Evolutionary conservation across 2,113 vertebrate genomes (phyloP).

Genomic region (Prionailurus bengalensis): DNA sequence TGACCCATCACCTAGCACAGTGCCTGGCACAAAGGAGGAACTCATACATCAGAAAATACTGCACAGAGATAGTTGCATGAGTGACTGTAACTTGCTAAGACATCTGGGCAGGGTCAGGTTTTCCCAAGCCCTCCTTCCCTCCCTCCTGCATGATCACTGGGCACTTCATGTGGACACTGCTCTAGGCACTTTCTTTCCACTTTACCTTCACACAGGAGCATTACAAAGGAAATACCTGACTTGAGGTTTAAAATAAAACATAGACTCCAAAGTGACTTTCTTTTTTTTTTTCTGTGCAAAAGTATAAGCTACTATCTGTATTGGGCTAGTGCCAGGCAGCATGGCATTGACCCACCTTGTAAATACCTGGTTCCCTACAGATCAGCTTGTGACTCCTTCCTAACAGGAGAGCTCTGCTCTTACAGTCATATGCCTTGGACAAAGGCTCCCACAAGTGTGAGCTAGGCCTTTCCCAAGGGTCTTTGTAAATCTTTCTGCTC

Average conservation of each 20-base stretch:
- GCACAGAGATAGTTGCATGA: rapidly evolving
- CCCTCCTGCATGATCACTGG: not conserved
- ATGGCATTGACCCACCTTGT: not conserved
- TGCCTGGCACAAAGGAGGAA: not conserved
- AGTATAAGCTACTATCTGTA: not conserved
- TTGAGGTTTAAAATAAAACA: not conserved
- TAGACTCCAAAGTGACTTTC: not conserved
- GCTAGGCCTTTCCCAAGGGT: not conserved
- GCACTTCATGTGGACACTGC: no score
- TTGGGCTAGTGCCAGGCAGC: not conserved
- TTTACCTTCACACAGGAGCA: not conserved
- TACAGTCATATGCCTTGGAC: not conserved
- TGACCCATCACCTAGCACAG: not conserved
- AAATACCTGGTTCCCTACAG: not conserved
- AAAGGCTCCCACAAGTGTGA: not conserved
- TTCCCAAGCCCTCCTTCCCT: not conserved
- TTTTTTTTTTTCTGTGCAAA: not conserved
- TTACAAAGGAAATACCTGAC: not conserved
- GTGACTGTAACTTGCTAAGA: not conserved
- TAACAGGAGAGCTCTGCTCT: not conserved
- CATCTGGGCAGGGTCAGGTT: not conserved
- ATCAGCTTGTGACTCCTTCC: not conserved
- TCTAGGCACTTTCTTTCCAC: not conserved
- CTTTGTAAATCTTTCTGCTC: not conserved
- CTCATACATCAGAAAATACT: not conserved